Conservation (phyloP, 2,113 vertebrate genomes). For the Callipepla squamata region DNA sequence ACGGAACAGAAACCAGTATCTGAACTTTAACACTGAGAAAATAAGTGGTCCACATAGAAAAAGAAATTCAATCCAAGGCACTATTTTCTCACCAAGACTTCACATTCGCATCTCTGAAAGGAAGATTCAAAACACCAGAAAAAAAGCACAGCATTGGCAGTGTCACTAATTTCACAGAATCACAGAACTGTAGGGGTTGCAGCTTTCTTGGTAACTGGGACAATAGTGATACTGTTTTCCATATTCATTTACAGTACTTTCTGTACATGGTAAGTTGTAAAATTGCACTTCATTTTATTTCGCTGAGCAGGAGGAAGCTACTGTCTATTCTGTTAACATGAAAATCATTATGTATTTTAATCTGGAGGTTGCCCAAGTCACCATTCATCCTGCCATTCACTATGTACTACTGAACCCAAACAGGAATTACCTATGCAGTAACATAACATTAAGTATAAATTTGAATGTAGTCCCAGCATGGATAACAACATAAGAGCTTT, state of each 20-base stretch:
- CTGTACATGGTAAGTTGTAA: not conserved
- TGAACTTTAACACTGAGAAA: not conserved
- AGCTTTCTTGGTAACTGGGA: not conserved
- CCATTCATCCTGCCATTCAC: not conserved
- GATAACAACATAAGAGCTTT: not conserved
- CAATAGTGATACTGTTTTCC: not conserved
- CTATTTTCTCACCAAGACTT: not conserved
- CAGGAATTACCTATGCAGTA: not conserved
- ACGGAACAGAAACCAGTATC: not conserved
- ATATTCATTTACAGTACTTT: not conserved
- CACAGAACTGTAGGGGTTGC: too few species aligned
- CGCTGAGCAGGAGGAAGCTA: not conserved
- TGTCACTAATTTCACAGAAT: too few species aligned
- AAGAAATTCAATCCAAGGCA: not conserved
- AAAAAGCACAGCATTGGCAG: not conserved
- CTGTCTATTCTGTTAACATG: not conserved
- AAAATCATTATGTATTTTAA: not conserved
- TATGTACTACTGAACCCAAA: not conserved
- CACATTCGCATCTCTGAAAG: not conserved
- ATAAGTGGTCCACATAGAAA: not conserved
- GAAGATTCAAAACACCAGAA: not conserved
- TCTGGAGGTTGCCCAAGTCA: not conserved
- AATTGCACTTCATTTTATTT: not conserved
- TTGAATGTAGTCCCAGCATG: fast-evolving
- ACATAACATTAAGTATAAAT: not conserved